Base-by-base conservation (phyloP, 35 echinoderm and acorn worm species). In the Lytechinus variegatus region DNA sequence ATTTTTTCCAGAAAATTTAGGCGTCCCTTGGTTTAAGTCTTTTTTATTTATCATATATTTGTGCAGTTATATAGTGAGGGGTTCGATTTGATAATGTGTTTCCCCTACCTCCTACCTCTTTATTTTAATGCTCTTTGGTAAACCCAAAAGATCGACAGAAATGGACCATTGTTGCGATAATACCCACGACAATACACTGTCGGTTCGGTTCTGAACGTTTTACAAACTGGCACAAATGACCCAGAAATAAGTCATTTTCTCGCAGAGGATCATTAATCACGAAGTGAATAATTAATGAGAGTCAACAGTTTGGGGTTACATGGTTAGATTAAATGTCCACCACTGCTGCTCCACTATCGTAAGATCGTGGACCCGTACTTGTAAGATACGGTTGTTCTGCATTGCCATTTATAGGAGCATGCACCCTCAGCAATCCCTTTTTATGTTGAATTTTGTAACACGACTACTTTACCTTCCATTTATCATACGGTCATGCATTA, bases 281-380 rank as follows among this genome's bases (percentile, higher is more conserved):
- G 66, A 79, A 79, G 66, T 79, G 66, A 79, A 79, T 79, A 79
- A 79, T 79, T 79, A 79, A 79, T 79, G 66, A 79, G 66, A 79
- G 66, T 79, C 66, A 79, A 79, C 66, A 79, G 66, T 79, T 79
- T 79, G 66, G 66, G 66, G 66, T 79, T 79, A 24, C 66, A 79
- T 16, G 66, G 66, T 24, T n/a, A 79, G 66, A 79, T 79, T 79
- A 79, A 79, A 79, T 79, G 66, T 79, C 66, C 66, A 79, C 66
- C 66, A 79, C 66, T 19, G 19, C 66, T n/a, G 66, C 66, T 24
- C 4, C 21, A 21, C 8, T 5, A 44, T 56, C 55, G 21, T 79
- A 16, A 79, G 6, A 7, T 3, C 66, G 66, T 79, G n/a, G 19
- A 24, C 66, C 8, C 3, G 24, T 79, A 44, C 33, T 44, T 24